Base-by-base conservation (phyloP, 2,113 vertebrate genomes). In the Ictalurus furcatus region DNA sequence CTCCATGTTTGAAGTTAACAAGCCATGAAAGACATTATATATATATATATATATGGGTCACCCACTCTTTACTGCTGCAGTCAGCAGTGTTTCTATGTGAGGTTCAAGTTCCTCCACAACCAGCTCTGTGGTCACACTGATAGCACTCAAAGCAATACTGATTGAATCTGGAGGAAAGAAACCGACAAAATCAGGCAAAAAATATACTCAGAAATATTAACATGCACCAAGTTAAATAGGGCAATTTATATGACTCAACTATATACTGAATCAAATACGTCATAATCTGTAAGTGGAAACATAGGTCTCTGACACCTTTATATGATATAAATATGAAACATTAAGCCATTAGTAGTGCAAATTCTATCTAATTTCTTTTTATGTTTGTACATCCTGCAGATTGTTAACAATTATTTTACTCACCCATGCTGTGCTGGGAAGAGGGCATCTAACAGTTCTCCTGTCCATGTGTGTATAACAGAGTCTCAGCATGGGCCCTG, bases 111-210 rank as follows among this genome's bases (percentile, higher is more conserved):
- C 96, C 9, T 94, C 91, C 73, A 94, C 95, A 0, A 94, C 92
- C 80, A 94, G 92, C 23, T 95, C 95, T 86, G 95, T 73, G 48
- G 95, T 95, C 1, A 96, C 94, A 63, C 95, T 92, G 92, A 96
- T 94, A 5, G 94, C 87, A 0, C 93, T 94, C 56, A 96, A 78
- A 0, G 95, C 94, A n/a, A 93, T 90, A 90, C 93, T 94, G 82
- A 96, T 86, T 81, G 93, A 92, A 37, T 95, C 95, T 95, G 90
- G 6, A 34, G 87, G 14, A 71, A 67, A 63, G 71, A 17, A 59
- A 40, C 0, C 2, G 1, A 67, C 30, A 58, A 16, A 90, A 30
- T 88, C 25, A 61, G 54, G 23, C 44, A 12, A 79, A 21, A 21
- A 6, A 58, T 0, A 30, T 11, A 23, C 78, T 59, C 67, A 80